A percentile compares a stretch with the other conserved stretches of the same genome.
Evolutionary conservation across 1,140 invertebrate species (phyloP).

Genomic region (Lethrus apterus): DNA sequence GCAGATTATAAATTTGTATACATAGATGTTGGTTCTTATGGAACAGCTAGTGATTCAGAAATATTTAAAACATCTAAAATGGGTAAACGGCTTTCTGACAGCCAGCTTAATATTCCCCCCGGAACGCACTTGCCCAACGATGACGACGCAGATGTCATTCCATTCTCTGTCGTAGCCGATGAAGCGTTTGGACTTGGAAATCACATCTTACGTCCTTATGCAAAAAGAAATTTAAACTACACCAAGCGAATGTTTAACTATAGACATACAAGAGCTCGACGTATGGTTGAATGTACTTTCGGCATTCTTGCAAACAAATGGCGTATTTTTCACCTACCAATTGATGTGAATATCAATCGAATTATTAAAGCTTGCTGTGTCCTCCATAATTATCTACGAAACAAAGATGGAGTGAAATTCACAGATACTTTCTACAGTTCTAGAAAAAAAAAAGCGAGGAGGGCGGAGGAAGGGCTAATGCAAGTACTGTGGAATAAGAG

Average conservation of each 20-base stretch:
- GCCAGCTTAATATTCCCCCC: constrained; percentile 13
- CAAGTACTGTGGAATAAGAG: too few species aligned
- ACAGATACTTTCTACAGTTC: too few species aligned
- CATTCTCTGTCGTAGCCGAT: constrained; percentile 25
- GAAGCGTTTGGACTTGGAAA: constrained; percentile 30
- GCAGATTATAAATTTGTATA: constrained; percentile 17
- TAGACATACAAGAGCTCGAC: neutral
- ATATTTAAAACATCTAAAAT: constrained; percentile 17
- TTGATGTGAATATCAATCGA: too few species aligned
- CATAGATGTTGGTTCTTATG: constrained; percentile 19
- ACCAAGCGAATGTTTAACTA: constrained; percentile 8
- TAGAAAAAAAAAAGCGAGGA: too few species aligned
- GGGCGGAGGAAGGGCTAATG: too few species aligned
- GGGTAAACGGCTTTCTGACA: neutral
- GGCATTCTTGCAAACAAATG: constrained; percentile 3
- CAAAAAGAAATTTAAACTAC: constrained; percentile 7
- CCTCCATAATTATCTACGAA: too few species aligned
- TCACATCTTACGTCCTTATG: constrained; percentile 19
- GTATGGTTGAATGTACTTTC: constrained; percentile 3
- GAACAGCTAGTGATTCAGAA: constrained; percentile 14
- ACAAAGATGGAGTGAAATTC: too few species aligned
- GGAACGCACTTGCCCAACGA: constrained; percentile 14
- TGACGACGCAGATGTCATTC: constrained; percentile 6
- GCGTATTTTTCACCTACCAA: neutral
- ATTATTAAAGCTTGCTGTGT: too few species aligned